A percentile compares a stretch with the other conserved stretches of the same genome.
Evolutionary conservation across 2,113 vertebrate genomes (phyloP).

Genomic region (Strigops habroptila): DNA sequence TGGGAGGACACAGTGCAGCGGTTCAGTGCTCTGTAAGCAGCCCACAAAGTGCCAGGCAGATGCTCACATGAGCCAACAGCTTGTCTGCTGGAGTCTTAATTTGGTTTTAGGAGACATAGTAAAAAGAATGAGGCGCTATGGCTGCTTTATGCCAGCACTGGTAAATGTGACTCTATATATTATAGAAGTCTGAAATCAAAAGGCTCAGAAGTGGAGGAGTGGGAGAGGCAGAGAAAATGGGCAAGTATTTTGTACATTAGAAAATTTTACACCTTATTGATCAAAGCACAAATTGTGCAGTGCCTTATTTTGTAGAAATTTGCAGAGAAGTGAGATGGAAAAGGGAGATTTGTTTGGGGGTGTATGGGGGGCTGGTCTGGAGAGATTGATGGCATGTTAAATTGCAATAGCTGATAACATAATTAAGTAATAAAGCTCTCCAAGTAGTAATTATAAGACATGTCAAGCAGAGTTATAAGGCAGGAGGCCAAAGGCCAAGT

Average conservation of each 20-base stretch:
- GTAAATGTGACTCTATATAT: background rate
- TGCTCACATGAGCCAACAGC: background rate
- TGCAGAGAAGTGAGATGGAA: background rate
- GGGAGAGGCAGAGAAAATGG: background rate
- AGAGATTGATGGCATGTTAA: background rate
- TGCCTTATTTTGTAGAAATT: background rate
- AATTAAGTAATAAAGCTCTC: constrained; percentile 57
- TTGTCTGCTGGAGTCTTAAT: constrained; percentile 11
- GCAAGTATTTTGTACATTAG: background rate
- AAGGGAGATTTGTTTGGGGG: background rate
- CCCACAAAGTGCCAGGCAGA: background rate
- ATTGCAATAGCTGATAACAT: background rate
- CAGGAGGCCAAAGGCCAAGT: constrained; percentile 31
- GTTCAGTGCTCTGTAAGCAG: background rate
- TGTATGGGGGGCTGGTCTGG: background rate
- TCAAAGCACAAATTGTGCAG: background rate
- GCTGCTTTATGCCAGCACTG: background rate
- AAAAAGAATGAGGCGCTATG: background rate
- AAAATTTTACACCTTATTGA: background rate
- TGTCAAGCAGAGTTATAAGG: constrained; percentile 30
- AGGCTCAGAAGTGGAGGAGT: background rate
- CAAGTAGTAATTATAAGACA: background rate
- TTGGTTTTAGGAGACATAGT: constrained; percentile 12
- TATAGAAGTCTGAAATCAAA: constrained; percentile 3
- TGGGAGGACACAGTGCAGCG: background rate